Base-by-base conservation (phyloP, 2,797 vertebrate species). In the Carapus acus region DNA sequence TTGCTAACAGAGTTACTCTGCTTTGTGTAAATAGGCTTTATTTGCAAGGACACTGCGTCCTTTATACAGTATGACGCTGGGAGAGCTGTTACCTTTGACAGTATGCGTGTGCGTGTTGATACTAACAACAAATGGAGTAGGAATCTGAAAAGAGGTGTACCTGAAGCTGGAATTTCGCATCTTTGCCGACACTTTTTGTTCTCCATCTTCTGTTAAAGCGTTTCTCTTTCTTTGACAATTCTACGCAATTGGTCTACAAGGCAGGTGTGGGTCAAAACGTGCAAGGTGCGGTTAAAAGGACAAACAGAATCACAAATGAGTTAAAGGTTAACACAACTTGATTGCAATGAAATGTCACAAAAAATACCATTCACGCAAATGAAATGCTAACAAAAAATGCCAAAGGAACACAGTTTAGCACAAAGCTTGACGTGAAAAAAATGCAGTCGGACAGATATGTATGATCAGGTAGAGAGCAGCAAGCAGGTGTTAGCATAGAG, bases 101-200 rank as follows among this genome's bases (percentile, higher is more conserved):
- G 31, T 33, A 24, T 58, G 21, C 62, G 61, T 51, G 41, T 63
- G 46, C 39, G 41, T 66, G 49, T 39, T 15, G 59, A 46, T 24
- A 15, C 54, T 43, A 34, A 19, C 49, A 22, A 49, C 46, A 45
- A 9, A 43, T 42, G 34, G 9, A 55, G 23, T 29, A 45, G 49
- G 63, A 51, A 66, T 62, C 23, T 70, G 15, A 69, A 16, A 47
- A 57, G 43, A 62, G 4, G 77, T 74, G 89, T 98, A 98, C 96
- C 96, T 99, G 95, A 79, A 97, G 94, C 79, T 97, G 96, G 87
- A 94, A 93, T 96, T 99, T 98, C 88, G 93, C 87, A 82, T 99
- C 95, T 97, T 99, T 99, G 91, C 94, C 94, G 89, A 98, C 93
- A 91, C 96, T 99, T 94, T 99, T 99, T 91, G 96, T 97, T 92